Base-by-base conservation (phyloP, 2,888 invertebrate genomes). In the Brachyptera risi region DNA sequence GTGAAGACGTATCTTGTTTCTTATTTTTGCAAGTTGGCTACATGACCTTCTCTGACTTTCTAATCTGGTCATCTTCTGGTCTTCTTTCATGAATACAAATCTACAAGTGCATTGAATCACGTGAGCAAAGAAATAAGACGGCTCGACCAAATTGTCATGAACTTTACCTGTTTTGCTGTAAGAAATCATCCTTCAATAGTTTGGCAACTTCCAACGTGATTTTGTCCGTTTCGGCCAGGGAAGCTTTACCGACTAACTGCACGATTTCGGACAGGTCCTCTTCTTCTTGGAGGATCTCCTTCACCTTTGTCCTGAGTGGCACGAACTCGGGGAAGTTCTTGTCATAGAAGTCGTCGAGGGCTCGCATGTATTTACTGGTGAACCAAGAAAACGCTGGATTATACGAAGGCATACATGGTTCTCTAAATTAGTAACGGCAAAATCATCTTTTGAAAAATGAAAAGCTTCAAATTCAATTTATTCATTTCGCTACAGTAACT, bases 191-290 rank as follows among this genome's bases (percentile, higher is more conserved):
- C 76, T 99, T 98, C 65, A 99, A 83, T 69, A 99, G 80, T 78
- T 96, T 96, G 70, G 98, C 97, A 49, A 99, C 95, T 80, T 99
- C 99, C 63, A 99, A 83, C 0, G 98, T 99, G 76, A 99, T 97
- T 80, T 99, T 99, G 79, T 99, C 99, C 26, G 94, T 90, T 80
- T 99, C 99, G 5, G 99, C 98, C 65, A 99, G 83, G 0, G 97
- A 97, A 26, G 96, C 96, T 80, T 99, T 99, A 74, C 99, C 99
- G 68, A 99, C 99, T 69, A 99, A 81, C 78, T 99, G 99, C 71
- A 99, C 99, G 78, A 99, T 99, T 86, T 99, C 99, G 0, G 97
- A 96, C 71, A 99, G 80, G 79, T 99, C 99, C 79, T 99, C 99
- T 78, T 99, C 99, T 77, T 99, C 98, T 77, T 96, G 95, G 21